Evolutionary conservation across 2,113 vertebrate genomes (phyloP).

Genomic region (Ammodytes dubius): DNA sequence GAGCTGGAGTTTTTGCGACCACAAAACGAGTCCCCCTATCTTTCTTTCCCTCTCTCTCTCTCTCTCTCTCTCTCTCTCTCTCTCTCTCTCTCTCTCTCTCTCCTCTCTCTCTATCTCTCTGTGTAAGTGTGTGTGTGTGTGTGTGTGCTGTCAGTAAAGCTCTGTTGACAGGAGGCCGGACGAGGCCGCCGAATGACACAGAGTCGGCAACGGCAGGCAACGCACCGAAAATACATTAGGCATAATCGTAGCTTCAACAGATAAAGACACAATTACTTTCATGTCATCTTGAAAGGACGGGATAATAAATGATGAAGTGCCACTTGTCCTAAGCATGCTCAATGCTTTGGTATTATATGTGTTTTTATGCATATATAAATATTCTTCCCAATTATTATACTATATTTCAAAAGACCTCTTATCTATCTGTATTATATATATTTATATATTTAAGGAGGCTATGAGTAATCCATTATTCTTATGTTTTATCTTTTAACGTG

Average conservation of each 20-base stretch:
- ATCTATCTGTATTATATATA: not conserved
- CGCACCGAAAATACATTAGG: conserved; percentile 22
- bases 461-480: no score
- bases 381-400: not conserved
- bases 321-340: not conserved
- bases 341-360: not conserved
- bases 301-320: conserved; percentile 36
- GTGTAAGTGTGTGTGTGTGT: not conserved
- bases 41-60: no score
- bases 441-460: not conserved
- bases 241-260: not conserved
- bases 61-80: no score
- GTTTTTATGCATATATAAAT: not conserved
- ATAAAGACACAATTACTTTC: not conserved
- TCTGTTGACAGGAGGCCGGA: conserved; percentile 57
- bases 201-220: conserved; percentile 33
- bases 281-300: not conserved
- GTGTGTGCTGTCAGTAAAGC: conserved; percentile 15
- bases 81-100: no score
- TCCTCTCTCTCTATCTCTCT: no score
- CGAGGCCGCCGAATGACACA: conserved; percentile 62
- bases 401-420: not conserved
- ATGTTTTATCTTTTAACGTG: not conserved
- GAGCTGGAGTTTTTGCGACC: not conserved
- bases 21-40: no score